Base-by-base conservation (phyloP, 1,140 invertebrate species). In the Drosophila jambulina region DNA sequence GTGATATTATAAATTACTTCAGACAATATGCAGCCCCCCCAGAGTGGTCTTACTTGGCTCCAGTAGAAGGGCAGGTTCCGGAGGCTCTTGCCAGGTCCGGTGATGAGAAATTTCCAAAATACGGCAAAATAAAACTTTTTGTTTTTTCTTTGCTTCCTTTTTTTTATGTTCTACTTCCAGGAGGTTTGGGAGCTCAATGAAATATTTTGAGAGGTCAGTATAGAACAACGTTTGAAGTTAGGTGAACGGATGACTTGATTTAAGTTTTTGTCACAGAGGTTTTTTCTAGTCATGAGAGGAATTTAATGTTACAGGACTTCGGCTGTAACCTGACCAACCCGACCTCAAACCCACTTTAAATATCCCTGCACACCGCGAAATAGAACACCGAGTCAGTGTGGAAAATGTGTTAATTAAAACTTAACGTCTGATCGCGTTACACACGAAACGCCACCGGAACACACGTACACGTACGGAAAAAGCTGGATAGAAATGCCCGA, bases 371-470 rank as follows among this genome's bases (percentile, higher is more conserved):
- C n/a, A 23, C 21, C 12, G 17, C 23, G 6, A 15, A 21, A 27
- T 23, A 46, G 65, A 13, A 17, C 29, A 12, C 2, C 25, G 60
- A 74, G 72, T 46, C 63, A 6, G 40, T 71, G 27, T 27, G 42
- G 63, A 72, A 75, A 88, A 88, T 78, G 84, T 88, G 84, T 84
- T 88, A 88, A 88, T 88, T 84, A 88, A 88, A 88, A 80, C 51
- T 68, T 83, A 90, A 90, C 84, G 84, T 84, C 76, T 61, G 77
- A 80, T 67, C 75, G 78, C 75, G 77, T 87, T 75, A 57, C 58
- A 45, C 68, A 75, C 68, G 46, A 72, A 72, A 72, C 56, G 38
- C 54, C 48, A 67, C 54, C 58, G 49, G 53, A 64, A 64, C 32
- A 54, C 32, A 62, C 13, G 43, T 29, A 51, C 69, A 57, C 19